Percentiles rank a stretch among this genome's conserved stretches.
These are phyloP conservation scores for Sitta carolinensis DNA, from an alignment of 2,797 vertebrate species.

Conservation along the genomic window DNA sequence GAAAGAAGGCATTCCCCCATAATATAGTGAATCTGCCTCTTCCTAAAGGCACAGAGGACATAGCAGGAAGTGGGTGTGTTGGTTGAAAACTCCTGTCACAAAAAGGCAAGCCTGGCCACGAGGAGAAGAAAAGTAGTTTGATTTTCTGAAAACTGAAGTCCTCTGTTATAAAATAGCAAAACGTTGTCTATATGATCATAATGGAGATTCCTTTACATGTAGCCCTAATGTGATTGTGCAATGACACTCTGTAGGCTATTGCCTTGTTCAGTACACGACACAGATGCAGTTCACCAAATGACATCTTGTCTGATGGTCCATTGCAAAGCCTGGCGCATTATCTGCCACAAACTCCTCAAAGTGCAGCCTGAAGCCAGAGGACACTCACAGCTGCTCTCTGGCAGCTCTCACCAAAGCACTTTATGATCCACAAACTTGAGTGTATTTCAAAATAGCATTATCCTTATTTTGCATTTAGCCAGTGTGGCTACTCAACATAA, in stretches of 20 bases:
- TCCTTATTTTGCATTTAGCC: not conserved
- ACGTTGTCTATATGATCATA: not conserved
- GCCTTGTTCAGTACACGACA: not conserved
- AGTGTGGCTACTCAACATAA: not conserved
- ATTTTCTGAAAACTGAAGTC: not conserved
- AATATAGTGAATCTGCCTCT: not conserved
- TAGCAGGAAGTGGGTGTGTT: not conserved
- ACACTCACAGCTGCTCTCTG: not conserved
- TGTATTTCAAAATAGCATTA: fast-evolving
- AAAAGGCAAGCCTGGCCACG: not conserved
- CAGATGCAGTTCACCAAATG: not conserved
- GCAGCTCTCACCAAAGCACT: not conserved
- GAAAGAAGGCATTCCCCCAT: not conserved
- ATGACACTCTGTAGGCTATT: not conserved
- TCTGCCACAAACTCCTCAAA: not conserved
- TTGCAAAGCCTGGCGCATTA: not conserved
- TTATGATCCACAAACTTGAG: not conserved
- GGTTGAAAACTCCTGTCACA: not conserved
- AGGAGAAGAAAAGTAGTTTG: not conserved
- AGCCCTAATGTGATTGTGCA: not conserved
- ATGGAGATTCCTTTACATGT: fast-evolving
- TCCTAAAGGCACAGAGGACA: not conserved
- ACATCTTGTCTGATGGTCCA: not conserved
- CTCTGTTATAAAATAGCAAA: not conserved
- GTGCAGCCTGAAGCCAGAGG: not conserved